Conservation (phyloP, 2,113 vertebrate species). For the Montifringilla adamsi region DNA sequence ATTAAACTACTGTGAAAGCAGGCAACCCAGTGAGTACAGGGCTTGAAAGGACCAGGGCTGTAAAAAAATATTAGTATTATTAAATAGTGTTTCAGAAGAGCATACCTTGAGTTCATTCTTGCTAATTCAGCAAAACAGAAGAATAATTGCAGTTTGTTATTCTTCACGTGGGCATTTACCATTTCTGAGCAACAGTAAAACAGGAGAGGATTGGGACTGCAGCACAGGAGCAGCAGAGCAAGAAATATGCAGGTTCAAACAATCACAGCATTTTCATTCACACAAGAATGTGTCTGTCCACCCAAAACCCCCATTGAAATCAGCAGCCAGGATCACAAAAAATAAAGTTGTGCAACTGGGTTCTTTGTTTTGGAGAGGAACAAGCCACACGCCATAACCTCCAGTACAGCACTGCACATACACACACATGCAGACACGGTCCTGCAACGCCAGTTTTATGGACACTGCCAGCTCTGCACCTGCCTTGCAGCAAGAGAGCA, state of each 20-base stretch:
- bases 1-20: neutral
- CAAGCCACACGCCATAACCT: neutral
- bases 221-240: neutral
- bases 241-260: neutral
- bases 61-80: neutral
- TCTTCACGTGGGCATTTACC: neutral
- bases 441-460: neutral
- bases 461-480: neutral
- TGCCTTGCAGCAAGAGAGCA: neutral
- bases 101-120: neutral
- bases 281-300: neutral
- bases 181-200: neutral
- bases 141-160: neutral
- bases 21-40: neutral
- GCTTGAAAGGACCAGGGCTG: neutral
- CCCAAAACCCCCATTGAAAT: neutral
- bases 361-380: neutral
- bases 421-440: neutral
- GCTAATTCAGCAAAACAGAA: conserved; percentile 13
- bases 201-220: neutral
- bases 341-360: neutral
- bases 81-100: neutral
- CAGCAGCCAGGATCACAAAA: neutral
- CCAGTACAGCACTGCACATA: neutral
- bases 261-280: neutral